These are phyloP conservation scores for Silurus glanis DNA, from an alignment of 2,113 vertebrate species.

Conservation along the genomic window DNA sequence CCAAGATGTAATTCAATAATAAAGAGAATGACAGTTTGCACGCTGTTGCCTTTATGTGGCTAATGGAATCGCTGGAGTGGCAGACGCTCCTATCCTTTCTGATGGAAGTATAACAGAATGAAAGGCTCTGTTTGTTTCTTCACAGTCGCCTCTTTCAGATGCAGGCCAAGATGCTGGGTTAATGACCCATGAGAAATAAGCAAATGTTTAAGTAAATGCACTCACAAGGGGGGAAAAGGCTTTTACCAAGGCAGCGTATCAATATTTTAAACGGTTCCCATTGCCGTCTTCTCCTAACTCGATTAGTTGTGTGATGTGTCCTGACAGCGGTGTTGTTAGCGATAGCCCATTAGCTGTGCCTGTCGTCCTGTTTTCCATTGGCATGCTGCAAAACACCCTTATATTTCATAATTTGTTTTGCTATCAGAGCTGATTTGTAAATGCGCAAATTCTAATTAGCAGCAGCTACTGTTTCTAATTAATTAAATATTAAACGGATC, in stretches of 20 bases:
- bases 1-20: constrained; percentile 73
- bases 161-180: constrained; percentile 81
- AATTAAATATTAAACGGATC: constrained; percentile 99
- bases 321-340: constrained; percentile 96
- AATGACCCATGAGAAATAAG: constrained; percentile 98
- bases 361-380: constrained; percentile 92
- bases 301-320: constrained; percentile 97
- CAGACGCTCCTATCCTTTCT: constrained; percentile 61
- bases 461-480: constrained; percentile 88
- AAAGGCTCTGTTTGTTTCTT: constrained; percentile 80
- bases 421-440: constrained; percentile 99
- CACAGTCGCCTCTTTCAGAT: constrained; percentile 79
- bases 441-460: constrained; percentile 99
- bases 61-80: constrained; percentile 66
- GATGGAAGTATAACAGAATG: constrained; percentile 67
- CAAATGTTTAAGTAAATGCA: constrained; percentile 96
- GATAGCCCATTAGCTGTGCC: constrained; percentile 98
- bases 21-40: constrained; percentile 69
- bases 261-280: constrained; percentile 98
- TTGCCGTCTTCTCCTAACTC: constrained; percentile 88
- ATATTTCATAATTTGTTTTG: constrained; percentile 99
- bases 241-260: constrained; percentile 96
- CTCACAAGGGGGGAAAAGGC: constrained; percentile 73
- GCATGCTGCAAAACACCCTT: constrained; percentile 87
- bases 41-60: constrained; percentile 55